Percentiles rank a stretch among this genome's conserved stretches.
Evolutionary conservation across 2,113 vertebrate genomes (phyloP).

Genomic region (Myrmecophaga tridactyla): DNA sequence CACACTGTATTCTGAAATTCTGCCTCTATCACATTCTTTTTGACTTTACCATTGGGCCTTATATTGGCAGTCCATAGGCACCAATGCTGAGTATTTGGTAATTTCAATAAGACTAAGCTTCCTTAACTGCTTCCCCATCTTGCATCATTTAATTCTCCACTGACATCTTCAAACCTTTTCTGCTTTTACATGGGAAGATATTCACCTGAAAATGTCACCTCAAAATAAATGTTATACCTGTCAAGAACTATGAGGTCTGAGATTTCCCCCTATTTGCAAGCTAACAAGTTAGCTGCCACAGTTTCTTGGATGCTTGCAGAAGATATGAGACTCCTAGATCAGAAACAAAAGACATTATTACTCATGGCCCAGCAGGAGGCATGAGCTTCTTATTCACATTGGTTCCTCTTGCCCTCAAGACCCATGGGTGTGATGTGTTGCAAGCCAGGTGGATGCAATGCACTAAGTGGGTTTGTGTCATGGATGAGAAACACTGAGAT

Average conservation of each 20-base stretch:
- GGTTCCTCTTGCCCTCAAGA: not conserved
- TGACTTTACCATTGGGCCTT: not conserved
- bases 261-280: constrained; percentile 46
- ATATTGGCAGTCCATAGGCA: not conserved
- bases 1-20: not conserved
- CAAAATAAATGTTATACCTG: constrained; percentile 58
- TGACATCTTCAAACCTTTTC: constrained; percentile 46
- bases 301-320: not conserved
- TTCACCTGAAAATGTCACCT: constrained; percentile 46
- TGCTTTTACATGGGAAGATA: constrained; percentile 26
- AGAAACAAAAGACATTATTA: constrained; percentile 9
- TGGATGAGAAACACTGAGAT: not conserved
- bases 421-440: too few species aligned
- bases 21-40: not conserved
- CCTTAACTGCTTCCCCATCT: not conserved
- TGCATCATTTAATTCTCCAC: not conserved
- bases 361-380: not conserved
- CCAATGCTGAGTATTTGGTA: not conserved
- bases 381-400: not conserved
- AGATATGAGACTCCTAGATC: not conserved
- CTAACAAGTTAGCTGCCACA: constrained; percentile 26
- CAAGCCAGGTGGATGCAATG: not conserved
- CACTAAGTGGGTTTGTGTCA: not conserved
- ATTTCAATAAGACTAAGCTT: not conserved
- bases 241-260: constrained; percentile 27